A percentile compares a stretch with the other conserved stretches of the same genome.
Evolutionary conservation across 2,113 vertebrate genomes (phyloP).

Genomic region (Megaceryle torquata): DNA sequence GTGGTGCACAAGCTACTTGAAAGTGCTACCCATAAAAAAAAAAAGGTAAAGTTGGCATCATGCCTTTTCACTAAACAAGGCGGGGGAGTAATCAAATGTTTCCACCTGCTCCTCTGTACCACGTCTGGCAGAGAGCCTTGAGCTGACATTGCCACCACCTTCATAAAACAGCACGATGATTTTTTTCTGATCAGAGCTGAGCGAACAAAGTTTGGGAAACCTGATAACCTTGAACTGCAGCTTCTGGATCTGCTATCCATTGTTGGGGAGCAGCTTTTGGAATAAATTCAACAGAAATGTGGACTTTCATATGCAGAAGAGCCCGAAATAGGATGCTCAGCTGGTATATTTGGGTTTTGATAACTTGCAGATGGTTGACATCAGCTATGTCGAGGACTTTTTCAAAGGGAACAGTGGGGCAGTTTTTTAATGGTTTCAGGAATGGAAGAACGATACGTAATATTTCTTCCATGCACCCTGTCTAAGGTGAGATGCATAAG

Average conservation of each 20-base stretch:
- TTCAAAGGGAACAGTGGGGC: background rate
- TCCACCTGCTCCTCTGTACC: conserved; percentile 19
- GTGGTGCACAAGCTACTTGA: background rate
- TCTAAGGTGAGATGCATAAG: background rate
- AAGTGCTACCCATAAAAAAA: background rate
- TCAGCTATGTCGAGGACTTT: background rate
- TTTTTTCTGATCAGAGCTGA: background rate
- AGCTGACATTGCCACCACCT: conserved; percentile 5
- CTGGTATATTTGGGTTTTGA: background rate
- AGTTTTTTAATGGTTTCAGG: background rate
- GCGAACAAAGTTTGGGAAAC: conserved; percentile 1
- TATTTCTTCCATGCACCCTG: background rate
- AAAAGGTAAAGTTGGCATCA: background rate
- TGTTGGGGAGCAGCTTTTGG: background rate
- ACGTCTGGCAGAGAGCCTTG: background rate
- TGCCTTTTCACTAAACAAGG: background rate
- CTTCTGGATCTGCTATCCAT: background rate
- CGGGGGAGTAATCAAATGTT: background rate
- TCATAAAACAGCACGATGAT: background rate
- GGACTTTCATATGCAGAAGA: background rate
- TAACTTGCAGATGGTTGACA: background rate
- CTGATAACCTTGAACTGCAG: background rate
- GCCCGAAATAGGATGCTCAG: background rate
- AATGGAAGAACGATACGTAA: background rate
- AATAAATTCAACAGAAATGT: background rate